Percentiles rank a stretch among this genome's conserved stretches.
phyloP scores from a whole-genome alignment of 2,888 invertebrate genomes.

The Norana najaformis region DNA sequence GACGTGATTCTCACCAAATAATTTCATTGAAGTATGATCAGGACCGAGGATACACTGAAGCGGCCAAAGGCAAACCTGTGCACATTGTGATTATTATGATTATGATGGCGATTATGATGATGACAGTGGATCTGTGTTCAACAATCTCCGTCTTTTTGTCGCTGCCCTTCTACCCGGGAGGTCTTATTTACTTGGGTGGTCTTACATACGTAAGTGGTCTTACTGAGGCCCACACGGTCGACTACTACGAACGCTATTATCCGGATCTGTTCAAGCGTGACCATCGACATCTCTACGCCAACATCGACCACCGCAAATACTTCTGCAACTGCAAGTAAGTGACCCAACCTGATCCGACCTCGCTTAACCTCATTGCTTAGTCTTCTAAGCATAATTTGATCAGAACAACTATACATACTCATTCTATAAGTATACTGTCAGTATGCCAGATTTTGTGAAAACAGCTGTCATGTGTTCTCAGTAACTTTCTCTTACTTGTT shows the following conservation, averaged over 20 bases:
- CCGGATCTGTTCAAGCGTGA: conserved; percentile 9
- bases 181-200: neutral
- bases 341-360: too few species aligned
- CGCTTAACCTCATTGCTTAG: too few species aligned
- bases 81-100: neutral
- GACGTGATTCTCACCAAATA: too few species aligned
- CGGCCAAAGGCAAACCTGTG: too few species aligned
- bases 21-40: too few species aligned
- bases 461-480: too few species aligned
- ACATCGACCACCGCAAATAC: conserved; percentile 18
- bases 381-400: too few species aligned
- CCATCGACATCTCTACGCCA: neutral
- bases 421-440: too few species aligned
- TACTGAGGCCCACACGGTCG: neutral
- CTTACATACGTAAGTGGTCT: neutral
- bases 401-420: too few species aligned
- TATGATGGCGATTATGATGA: neutral
- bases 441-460: too few species aligned
- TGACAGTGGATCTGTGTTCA: neutral
- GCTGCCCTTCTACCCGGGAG: neutral
- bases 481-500: too few species aligned
- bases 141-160: neutral
- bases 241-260: neutral
- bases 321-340: conserved; percentile 20
- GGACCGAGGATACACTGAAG: too few species aligned